Percentiles rank a stretch among this genome's conserved stretches.
These are phyloP conservation scores for Lithophane leautieri DNA, from an alignment of 2,888 invertebrate genomes.

Conservation along the genomic window DNA sequence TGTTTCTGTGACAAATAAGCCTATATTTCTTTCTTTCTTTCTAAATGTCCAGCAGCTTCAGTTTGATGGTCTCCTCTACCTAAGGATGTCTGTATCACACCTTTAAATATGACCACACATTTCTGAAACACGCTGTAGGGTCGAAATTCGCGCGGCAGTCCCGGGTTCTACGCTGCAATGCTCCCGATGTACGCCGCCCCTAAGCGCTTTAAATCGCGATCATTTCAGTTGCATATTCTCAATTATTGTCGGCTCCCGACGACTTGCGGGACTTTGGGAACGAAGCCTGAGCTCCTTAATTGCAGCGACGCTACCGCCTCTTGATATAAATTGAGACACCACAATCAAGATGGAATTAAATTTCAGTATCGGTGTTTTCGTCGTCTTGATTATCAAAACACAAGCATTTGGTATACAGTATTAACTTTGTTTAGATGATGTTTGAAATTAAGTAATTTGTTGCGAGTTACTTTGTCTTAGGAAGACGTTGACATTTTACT, in stretches of 20 bases:
- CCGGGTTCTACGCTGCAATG: constrained; percentile 31
- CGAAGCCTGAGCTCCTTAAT: constrained; percentile 64
- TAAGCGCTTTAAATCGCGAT: constrained; percentile 66
- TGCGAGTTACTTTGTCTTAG: constrained; percentile 31
- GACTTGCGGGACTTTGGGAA: constrained; percentile 67
- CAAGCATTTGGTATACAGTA: constrained; percentile 50
- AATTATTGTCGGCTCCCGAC: constrained; percentile 67
- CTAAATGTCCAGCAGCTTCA: neutral
- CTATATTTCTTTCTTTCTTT: too few species aligned
- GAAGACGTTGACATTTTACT: constrained; percentile 22
- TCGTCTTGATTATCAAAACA: constrained; percentile 55
- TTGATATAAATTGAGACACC: constrained; percentile 65
- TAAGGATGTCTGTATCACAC: neutral
- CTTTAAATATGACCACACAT: neutral
- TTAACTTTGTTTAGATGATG: constrained; percentile 47
- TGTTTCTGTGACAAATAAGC: too few species aligned
- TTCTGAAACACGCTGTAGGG: neutral
- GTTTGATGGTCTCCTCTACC: neutral
- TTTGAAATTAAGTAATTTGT: constrained; percentile 49
- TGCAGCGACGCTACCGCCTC: constrained; percentile 64
- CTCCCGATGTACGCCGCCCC: constrained; percentile 44
- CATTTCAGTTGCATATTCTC: constrained; percentile 70
- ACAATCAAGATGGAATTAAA: constrained; percentile 67
- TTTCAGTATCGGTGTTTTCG: constrained; percentile 62
- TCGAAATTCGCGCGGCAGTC: constrained; percentile 13